Conservation (phyloP, 2,888 invertebrate species). For the Slavum lentiscoides region DNA sequence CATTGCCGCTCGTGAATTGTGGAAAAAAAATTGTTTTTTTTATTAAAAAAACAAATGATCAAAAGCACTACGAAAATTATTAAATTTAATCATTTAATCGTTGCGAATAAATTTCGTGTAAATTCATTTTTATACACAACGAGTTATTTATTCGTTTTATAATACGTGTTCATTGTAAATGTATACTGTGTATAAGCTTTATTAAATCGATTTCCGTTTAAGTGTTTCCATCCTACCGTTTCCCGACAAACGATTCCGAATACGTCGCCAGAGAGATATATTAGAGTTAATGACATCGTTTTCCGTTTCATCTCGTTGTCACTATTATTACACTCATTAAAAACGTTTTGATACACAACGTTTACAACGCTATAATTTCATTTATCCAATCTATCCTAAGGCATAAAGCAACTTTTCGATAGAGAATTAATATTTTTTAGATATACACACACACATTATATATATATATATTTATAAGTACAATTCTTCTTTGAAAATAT, state of each 20-base stretch:
- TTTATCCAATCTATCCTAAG: not conserved
- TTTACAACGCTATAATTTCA: not conserved
- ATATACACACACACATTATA: not conserved
- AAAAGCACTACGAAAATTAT: too few relatives aligned
- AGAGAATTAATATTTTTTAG: not conserved
- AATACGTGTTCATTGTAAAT: not conserved
- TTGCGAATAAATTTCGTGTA: not conserved
- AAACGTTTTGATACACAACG: not conserved
- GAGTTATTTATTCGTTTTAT: too few relatives aligned
- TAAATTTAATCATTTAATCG: too few relatives aligned
- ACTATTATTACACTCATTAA: slow-evolving; percentile 9
- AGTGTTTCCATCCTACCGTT: slow-evolving; percentile 5
- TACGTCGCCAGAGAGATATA: not conserved
- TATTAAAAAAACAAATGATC: too few relatives aligned
- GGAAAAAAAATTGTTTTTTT: too few relatives aligned
- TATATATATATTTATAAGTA: not conserved
- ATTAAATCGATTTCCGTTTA: slow-evolving; percentile 24
- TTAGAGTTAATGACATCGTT: slow-evolving; percentile 34
- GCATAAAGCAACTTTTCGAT: not conserved
- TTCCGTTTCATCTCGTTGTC: slow-evolving; percentile 7
- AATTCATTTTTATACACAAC: not conserved
- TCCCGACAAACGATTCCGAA: slow-evolving; percentile 27
- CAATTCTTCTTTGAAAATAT: not conserved
- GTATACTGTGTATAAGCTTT: slow-evolving; percentile 10
- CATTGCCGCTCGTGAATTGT: too few relatives aligned